Percentiles rank a stretch among this genome's conserved stretches.
Conservation (phyloP, 2,113 vertebrate species). For the Procavia capensis region DNA sequence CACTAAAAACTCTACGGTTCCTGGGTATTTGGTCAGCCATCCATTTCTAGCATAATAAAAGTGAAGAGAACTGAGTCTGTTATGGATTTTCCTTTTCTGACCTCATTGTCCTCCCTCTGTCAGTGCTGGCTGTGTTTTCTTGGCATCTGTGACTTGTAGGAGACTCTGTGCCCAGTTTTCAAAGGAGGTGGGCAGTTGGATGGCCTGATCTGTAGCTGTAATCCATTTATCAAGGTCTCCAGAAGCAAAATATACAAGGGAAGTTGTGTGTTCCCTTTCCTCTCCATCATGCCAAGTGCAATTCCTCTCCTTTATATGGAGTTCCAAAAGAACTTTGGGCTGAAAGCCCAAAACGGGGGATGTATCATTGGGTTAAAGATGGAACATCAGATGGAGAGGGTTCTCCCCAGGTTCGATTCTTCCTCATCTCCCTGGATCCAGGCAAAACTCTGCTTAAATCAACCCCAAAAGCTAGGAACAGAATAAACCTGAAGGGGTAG, state of each 20-base stretch:
- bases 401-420: not conserved
- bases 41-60: not conserved
- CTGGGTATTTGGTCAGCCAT: not conserved
- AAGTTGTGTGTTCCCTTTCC: not conserved
- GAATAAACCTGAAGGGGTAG: not conserved
- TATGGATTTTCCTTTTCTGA: not conserved
- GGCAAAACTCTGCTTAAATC: not conserved
- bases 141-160: not conserved
- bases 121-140: not conserved
- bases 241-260: conserved; percentile 44
- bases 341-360: not conserved
- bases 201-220: not conserved
- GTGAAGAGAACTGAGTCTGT: not conserved
- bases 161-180: conserved; percentile 25
- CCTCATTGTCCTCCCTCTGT: not conserved
- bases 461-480: not conserved
- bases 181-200: not conserved
- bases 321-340: conserved; percentile 30
- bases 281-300: not conserved
- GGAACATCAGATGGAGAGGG: not conserved
- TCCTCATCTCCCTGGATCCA: not conserved
- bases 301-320: not conserved
- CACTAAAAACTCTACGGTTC: not conserved
- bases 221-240: not conserved
- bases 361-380: not conserved